Conservation (phyloP, 2,797 vertebrate genomes). For the Fundulus diaphanus region DNA sequence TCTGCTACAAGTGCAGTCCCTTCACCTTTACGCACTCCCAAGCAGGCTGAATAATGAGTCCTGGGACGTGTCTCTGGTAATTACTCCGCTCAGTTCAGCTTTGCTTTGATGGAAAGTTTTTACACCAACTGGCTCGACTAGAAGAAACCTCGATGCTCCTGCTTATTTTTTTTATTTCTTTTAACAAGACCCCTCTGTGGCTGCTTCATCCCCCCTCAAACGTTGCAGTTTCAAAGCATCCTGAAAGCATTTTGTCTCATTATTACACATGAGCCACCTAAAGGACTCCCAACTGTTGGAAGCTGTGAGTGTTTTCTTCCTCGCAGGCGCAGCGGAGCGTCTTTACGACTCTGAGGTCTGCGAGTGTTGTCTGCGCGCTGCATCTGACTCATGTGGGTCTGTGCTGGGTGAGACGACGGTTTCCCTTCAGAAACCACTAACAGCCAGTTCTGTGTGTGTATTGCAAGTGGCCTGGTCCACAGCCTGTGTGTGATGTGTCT, state of each 20-base stretch:
- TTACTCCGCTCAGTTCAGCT: slow-evolving; percentile 67
- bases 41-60: slow-evolving; percentile 71
- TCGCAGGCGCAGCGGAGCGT: slow-evolving; percentile 17
- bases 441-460: slow-evolving; percentile 72
- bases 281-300: not conserved
- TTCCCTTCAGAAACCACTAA: slow-evolving; percentile 77
- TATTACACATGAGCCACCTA: slow-evolving; percentile 16
- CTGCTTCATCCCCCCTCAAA: slow-evolving; percentile 56
- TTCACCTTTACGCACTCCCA: slow-evolving; percentile 43
- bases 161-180: too few species aligned
- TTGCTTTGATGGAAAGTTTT: slow-evolving; percentile 78
- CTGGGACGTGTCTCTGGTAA: slow-evolving; percentile 73
- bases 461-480: slow-evolving; percentile 73
- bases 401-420: slow-evolving; percentile 67
- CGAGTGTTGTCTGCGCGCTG: slow-evolving; percentile 60
- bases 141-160: slow-evolving; percentile 43
- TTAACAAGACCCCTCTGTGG: slow-evolving; percentile 68
- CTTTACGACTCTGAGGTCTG: slow-evolving; percentile 62
- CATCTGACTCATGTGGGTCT: slow-evolving; percentile 68
- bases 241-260: slow-evolving; percentile 35
- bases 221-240: slow-evolving; percentile 38
- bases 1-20: slow-evolving; percentile 11
- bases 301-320: slow-evolving; percentile 18
- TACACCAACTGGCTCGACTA: slow-evolving; percentile 70
- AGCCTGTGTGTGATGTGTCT: slow-evolving; percentile 71